Base-by-base conservation (phyloP, 2,888 invertebrate species). In the Aspidiotus destructor region DNA sequence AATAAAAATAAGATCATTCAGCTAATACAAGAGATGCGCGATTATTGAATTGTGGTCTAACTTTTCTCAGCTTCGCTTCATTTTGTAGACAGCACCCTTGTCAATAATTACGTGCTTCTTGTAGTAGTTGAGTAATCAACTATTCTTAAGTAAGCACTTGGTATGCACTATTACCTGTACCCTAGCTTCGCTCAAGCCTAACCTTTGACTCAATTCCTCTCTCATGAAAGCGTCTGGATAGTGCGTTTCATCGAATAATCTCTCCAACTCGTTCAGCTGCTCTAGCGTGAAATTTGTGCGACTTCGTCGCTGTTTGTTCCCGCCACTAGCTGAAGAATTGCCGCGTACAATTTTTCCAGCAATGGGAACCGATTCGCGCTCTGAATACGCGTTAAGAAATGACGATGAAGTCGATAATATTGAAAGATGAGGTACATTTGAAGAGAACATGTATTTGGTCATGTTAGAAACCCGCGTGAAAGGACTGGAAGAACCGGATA, bases 221-320 rank as follows among this genome's bases (percentile, higher is more conserved):
- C 94, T 83, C 69, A 90, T 79, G 75, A 85, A 85, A 40, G 94
- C 94, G 75, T 94, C 94, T 8, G 94, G 95, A 77, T 95, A 95
- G 75, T 94, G 94, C 0, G 94, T 95, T 79, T 93, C 92, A 78
- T 92, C 92, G 78, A 95, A 95, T 28, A 95, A 82, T 0, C 91
- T 87, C 77, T 95, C 95, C 75, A 95, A 78, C 75, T 94, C 92
- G 75, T 91, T 89, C 61, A 95, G 81, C 79, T 95, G 95, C 77
- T 93, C 92, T 2, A 94, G 92, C 41, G 92, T 93, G 77, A 95
- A 95, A 0, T 94, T 95, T 9, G 95, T 95, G 41, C 95, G 82
- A 78, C 94, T 94, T 71, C 94, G 83, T 70, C 94, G 83, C 83
- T 95, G 87, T 70, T 67, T 67, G 52, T 52, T 67, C 9, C 58